These are phyloP conservation scores for Dendronephthya gigantea DNA, from an alignment of 64 coral and sea anemone genomes.

Conservation along the genomic window DNA sequence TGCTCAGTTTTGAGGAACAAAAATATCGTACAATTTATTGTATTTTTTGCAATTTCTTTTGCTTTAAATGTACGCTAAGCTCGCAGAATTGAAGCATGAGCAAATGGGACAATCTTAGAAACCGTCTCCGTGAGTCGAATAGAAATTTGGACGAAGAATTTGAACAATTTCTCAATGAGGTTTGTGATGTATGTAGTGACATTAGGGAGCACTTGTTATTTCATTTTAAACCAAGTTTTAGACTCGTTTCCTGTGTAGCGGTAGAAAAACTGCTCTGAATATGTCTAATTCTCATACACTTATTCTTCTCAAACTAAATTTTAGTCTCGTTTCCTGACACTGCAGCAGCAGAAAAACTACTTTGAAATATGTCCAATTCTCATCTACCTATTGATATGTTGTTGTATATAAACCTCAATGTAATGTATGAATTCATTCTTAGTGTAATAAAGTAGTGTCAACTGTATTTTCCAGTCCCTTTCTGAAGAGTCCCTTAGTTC, in stretches of 20 bases:
- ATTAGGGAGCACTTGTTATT: background rate
- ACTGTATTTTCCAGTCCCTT: background rate
- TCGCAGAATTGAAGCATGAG: conserved; percentile 26
- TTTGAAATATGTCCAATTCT: too few species aligned
- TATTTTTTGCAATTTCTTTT: background rate
- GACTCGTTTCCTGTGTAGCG: background rate
- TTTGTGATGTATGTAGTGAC: conserved; percentile 5
- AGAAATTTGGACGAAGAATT: conserved; percentile 95
- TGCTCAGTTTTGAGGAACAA: background rate
- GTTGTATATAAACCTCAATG: too few species aligned
- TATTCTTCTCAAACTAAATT: background rate
- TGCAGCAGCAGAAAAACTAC: background rate
- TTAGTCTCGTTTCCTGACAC: background rate
- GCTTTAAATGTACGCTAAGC: background rate
- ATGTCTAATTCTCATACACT: too few species aligned
- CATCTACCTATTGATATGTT: too few species aligned
- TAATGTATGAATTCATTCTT: too few species aligned
- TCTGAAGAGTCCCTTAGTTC: background rate
- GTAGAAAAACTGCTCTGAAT: background rate
- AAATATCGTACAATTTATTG: background rate
- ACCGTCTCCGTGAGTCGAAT: conserved; percentile 51
- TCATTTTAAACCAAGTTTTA: background rate
- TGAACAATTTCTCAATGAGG: conserved; percentile 95
- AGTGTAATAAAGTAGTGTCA: background rate
- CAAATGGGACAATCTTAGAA: conserved; percentile 56